Conservation (phyloP, 1,140 invertebrate genomes). For the Manduca sexta region DNA sequence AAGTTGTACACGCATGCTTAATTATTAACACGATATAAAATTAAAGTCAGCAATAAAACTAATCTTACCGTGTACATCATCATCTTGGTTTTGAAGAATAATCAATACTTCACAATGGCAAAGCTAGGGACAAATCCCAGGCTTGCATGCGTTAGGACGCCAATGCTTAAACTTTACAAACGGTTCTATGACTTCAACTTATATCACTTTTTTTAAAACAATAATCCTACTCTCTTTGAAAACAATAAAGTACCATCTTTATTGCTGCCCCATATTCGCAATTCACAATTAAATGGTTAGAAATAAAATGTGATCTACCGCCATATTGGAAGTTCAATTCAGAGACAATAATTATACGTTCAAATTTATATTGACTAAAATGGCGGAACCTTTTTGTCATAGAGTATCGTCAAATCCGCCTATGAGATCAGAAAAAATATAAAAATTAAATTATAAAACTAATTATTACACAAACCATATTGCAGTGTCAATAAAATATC, state of each 20-base stretch:
- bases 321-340: constrained; percentile 31
- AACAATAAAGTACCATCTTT: constrained; percentile 7
- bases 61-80: constrained; percentile 64
- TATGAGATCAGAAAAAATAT: too few species aligned
- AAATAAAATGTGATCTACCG: constrained; percentile 32
- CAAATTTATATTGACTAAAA: too few species aligned
- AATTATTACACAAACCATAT: too few species aligned
- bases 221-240: neutral
- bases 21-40: too few species aligned
- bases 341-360: too few species aligned
- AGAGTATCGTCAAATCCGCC: too few species aligned
- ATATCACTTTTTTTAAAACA: constrained; percentile 5
- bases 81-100: constrained; percentile 36
- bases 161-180: constrained; percentile 1
- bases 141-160: constrained; percentile 16
- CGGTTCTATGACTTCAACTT: neutral
- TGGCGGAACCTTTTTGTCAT: too few species aligned
- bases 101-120: constrained; percentile 34
- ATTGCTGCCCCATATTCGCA: constrained; percentile 7
- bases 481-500: too few species aligned
- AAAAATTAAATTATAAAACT: too few species aligned
- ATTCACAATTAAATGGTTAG: neutral
- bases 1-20: too few species aligned
- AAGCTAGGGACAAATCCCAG: constrained; percentile 9
- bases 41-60: too few species aligned